Base-by-base conservation (phyloP, 2,797 vertebrate species). In the Sternarchorhynchus goeldii region DNA sequence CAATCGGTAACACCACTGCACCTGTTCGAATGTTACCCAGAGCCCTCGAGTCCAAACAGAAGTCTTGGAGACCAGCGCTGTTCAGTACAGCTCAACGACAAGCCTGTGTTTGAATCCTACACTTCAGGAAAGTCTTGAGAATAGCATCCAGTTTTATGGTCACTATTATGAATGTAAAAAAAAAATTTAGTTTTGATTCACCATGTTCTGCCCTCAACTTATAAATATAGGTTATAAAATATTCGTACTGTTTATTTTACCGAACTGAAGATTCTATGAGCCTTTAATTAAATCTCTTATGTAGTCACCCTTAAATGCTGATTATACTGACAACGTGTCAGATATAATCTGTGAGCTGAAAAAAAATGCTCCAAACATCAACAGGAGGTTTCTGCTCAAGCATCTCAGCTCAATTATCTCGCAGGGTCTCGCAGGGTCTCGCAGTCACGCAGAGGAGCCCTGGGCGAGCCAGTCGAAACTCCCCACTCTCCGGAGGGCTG, bases 1-100 rank as follows among this genome's bases (percentile, higher is more conserved):
- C 81, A 93, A 87, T 92, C 92, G 91, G 91, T 90, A 80, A 84
- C 91, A 77, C 87, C 88, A 87, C 90, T 82, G 87, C 90, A 88
- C 86, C 75, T 83, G 88, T 89, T 95, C 88, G 91, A 93, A 94
- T 93, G 93, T 93, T 94, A 95, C 93, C 89, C 93, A 94, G 92
- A 90, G 87, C 88, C 73, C 88, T 90, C 90, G 90, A 86, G 86
- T 25, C 25, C 25, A 25, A 25, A 25, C 25, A 25, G 25, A 1
- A 25, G 25, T 25, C 25, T 1, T 25, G 25, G 25, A 25, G 25
- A 25, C 25, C 29, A 73, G 86, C 84, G 45, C 59, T 0, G 20
- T 4, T 76, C 62, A 85, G 74, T 84, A 75, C 65, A 31, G 3
- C 20, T 31, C 53, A 39, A 39, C 62, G 25, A 6, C 16, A 32